Conservation (phyloP, 1,140 invertebrate genomes). For the Colletes gigas region DNA sequence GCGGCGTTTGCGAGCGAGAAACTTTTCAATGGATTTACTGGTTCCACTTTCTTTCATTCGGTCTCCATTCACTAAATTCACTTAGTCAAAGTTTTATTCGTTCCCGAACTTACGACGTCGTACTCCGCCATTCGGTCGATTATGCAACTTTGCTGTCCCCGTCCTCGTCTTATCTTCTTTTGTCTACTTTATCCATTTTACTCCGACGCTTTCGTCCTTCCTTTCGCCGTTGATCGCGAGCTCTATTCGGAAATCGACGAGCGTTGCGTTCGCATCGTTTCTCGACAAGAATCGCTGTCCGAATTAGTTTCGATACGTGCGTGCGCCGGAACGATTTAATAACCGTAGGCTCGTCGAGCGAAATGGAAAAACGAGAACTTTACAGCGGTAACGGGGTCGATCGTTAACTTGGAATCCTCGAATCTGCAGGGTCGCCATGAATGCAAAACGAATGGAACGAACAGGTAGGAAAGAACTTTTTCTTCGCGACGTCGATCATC, state of each 20-base stretch:
- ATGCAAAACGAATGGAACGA: conserved; percentile 34
- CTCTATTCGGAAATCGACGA: background rate
- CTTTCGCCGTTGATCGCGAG: background rate
- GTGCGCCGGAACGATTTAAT: no score
- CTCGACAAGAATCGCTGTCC: background rate
- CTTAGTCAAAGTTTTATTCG: conserved; percentile 71
- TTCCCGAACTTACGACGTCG: conserved; percentile 63
- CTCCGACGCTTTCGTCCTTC: background rate
- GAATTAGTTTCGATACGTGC: background rate
- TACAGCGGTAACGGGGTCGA: background rate
- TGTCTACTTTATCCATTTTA: conserved; percentile 22
- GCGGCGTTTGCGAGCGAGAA: conserved; percentile 64
- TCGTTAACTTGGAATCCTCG: conserved; percentile 24
- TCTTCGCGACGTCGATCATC: conserved; percentile 9
- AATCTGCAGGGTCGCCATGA: background rate
- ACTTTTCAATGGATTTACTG: conserved; percentile 71
- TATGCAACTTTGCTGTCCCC: conserved; percentile 62
- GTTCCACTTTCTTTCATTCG: conserved; percentile 63
- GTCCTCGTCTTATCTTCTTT: conserved; percentile 19
- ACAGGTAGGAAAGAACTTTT: conserved; percentile 11
- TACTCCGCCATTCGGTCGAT: conserved; percentile 63
- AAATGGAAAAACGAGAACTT: conserved; percentile 3
- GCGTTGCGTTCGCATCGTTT: no score
- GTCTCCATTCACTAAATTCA: conserved; percentile 69
- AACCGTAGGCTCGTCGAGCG: no score